Evolutionary conservation across 1,140 invertebrate genomes (phyloP).

Genomic region (Achatina immaculata): DNA sequence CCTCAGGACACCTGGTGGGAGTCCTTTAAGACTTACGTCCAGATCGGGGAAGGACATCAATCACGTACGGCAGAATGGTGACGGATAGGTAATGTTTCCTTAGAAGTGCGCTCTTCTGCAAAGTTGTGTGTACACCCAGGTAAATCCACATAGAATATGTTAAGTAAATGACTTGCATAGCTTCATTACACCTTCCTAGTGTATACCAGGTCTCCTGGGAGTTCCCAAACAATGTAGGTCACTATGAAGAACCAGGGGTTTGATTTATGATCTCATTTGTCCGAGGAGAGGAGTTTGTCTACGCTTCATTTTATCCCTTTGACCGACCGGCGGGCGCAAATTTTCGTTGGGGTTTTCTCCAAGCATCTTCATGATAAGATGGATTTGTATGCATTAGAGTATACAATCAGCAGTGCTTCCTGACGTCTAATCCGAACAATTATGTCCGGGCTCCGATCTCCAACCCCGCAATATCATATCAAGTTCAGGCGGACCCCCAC

Average conservation of each 20-base stretch:
- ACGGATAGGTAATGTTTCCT: neutral
- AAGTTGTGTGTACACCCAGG: neutral
- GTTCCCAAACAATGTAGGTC: neutral
- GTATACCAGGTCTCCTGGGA: constrained; percentile 1
- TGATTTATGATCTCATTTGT: neutral
- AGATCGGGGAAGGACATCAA: neutral
- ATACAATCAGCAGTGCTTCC: neutral
- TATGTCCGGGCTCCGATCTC: neutral
- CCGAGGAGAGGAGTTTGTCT: neutral
- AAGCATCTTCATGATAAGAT: neutral
- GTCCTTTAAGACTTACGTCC: neutral
- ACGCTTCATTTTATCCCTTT: neutral
- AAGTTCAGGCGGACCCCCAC: neutral
- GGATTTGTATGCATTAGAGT: neutral
- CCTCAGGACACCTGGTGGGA: neutral
- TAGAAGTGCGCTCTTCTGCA: neutral
- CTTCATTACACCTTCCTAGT: neutral
- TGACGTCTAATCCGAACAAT: neutral
- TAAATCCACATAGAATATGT: neutral
- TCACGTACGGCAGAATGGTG: neutral
- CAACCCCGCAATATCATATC: neutral
- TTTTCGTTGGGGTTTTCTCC: neutral
- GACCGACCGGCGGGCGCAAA: neutral
- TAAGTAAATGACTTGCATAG: neutral
- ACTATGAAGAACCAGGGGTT: neutral